Percentiles rank a stretch among this genome's conserved stretches.
phyloP scores from a whole-genome alignment of 2,113 vertebrate genomes.

The Heloderma charlesbogerti region DNA sequence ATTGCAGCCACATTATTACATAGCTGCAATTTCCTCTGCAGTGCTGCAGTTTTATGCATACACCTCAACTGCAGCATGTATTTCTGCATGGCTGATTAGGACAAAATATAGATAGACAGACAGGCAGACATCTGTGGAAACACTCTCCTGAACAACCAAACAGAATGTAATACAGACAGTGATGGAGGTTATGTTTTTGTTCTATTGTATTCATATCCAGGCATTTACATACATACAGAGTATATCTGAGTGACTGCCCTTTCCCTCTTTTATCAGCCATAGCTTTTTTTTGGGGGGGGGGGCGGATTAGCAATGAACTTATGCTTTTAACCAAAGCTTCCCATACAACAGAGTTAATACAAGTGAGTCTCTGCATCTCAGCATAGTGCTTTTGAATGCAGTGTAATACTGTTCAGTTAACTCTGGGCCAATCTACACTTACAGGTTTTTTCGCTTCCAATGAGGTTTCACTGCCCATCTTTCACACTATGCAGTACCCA shows the following conservation, averaged over 20 bases:
- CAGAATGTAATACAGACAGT: not conserved
- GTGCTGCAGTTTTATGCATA: conserved; percentile 22
- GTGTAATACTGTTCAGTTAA: not conserved
- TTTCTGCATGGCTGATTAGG: not conserved
- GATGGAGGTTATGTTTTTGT: not conserved
- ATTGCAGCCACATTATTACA: conserved; percentile 31
- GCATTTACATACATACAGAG: not conserved
- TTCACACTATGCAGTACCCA: too few species aligned
- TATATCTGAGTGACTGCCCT: not conserved
- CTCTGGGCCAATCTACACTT: too few species aligned
- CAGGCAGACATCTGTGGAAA: not conserved
- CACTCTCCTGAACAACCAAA: not conserved
- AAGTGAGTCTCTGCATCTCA: not conserved
- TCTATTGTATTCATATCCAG: not conserved
- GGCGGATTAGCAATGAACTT: too few species aligned
- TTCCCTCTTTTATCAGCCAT: not conserved
- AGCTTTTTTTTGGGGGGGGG: too few species aligned
- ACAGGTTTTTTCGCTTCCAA: too few species aligned
- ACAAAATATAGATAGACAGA: too few species aligned
- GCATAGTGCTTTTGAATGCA: not conserved
- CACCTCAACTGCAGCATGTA: conserved; percentile 28
- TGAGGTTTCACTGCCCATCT: too few species aligned
- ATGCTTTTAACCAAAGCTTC: not conserved
- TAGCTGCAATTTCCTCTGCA: conserved; percentile 37
- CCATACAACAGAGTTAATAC: not conserved